Base-by-base conservation (phyloP, 2,113 vertebrate genomes). In the Ahaetulla prasina region DNA sequence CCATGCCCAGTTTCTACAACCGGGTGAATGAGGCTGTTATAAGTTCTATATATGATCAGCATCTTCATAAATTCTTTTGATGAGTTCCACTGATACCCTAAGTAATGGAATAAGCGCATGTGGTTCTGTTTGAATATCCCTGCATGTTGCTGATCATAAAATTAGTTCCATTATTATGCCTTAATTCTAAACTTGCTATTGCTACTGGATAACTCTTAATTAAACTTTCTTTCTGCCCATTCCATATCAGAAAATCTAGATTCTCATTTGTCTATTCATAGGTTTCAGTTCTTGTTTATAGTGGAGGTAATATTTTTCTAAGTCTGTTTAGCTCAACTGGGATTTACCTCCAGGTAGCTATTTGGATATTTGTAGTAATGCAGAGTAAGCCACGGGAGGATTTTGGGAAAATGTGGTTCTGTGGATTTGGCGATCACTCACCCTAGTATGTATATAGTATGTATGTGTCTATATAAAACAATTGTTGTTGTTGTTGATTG, bases 21-120 rank as follows among this genome's bases (percentile, higher is more conserved):
- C 0, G 94, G 91, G 2, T 93, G 54, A 93, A 93, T 94, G 2
- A 94, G 94, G 94, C 35, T 52, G 0, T 0, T 80, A 85, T 91
- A 49, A 92, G 54, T 0, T 49, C 84, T 68, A 6, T 90, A 86
- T 91, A 95, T 93, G 8, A 94, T 4, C 14, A 27, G 3, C 1
- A 0, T 0, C 20, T 47, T 35, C 54, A 25, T 86, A 23, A 8
- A 54, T 57, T 45, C 43, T 35, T 94, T 91, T 90, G 30, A 93
- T 0, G 68, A 27, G 22, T 88, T 8, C 80, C 10, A 0, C 1
- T 25, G 1, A 91, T 50, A 92, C 93, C 3, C 88, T 45, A 93
- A 52, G 47, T 1, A 14, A 10, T 88, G 68, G 1, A 35, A 91
- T 91, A 90, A 53, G 45, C 86, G 88, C 91, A 43, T 90, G 47